Evolutionary conservation across 2,113 vertebrate genomes (phyloP), one percentile per base, ranked within the genome.

Genomic region (Sardina pilchardus): DNA sequence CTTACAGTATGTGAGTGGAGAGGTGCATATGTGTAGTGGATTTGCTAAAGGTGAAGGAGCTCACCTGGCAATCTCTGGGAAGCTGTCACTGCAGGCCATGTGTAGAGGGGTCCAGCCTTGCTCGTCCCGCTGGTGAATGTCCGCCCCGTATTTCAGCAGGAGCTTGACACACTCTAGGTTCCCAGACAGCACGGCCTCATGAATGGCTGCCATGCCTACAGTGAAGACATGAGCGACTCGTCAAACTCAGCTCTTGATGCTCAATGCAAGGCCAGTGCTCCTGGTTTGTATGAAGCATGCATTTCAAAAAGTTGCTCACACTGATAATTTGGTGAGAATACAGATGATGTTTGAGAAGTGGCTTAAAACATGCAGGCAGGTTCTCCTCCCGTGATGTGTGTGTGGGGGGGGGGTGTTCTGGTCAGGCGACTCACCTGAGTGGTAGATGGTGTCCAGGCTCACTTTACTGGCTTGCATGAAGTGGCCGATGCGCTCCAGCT

Each of bases 81-180:
- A 94, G 39, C 97, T 94, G 0, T 99, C 97, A 0, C 98, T 98
- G 95, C 98, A 99, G 88, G 98, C 97, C 85, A 99, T 97, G 93
- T 99, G 98, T 89, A 99, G 94, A 0, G 98, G 94, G 0, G 97
- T 99, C 98, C 98, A 99, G 1, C 97, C 97, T 0, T 97, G 93
- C 91, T 99, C 97, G 0, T 99, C 98, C 0, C 91, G 92, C 93
- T 98, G 98, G 90, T 97, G 96, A 85, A 99, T 95, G 88, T 99
- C 94, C 0, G 98, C 98, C 0, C 97, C 97, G 0, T 96, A 89
- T 5, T 94, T 94, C 3, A 99, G 93, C 89, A 99, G 94, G n/a
- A 99, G 93, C 91, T 97, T 96, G 82, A 99, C 98, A 0, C 97
- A 99, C 24, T 97, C 97, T 87, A 99, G 94, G 91, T 97, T 98